phyloP scores from a whole-genome alignment of 2,888 invertebrate genomes.

The Eupithecia exiguata region DNA sequence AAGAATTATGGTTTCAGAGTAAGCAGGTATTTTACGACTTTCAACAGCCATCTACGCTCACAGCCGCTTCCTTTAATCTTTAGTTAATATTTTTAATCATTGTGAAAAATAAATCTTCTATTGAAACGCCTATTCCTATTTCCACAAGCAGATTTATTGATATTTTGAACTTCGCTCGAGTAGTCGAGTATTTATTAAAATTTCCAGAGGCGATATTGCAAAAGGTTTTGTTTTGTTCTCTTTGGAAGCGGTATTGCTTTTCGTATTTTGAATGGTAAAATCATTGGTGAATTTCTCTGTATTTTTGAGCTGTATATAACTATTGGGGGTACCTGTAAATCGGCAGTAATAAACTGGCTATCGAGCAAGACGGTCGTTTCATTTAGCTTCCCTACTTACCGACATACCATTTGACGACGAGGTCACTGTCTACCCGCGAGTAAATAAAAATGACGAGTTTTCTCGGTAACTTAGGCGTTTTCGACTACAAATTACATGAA shows the following conservation, averaged over 20 bases:
- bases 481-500: too few species aligned
- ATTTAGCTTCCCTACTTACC: too few species aligned
- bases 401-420: too few species aligned
- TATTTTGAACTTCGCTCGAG: constrained; percentile 13
- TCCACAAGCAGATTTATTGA: constrained; percentile 8
- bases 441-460: too few species aligned
- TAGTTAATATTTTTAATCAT: background rate
- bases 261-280: background rate
- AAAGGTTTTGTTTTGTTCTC: constrained; percentile 14
- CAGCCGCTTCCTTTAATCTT: background rate
- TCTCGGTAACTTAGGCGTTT: too few species aligned
- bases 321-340: too few species aligned
- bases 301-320: too few species aligned
- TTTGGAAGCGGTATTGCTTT: constrained; percentile 1
- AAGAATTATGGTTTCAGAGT: too few species aligned
- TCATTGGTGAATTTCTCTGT: background rate
- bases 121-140: background rate
- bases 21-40: background rate
- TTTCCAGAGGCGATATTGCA: constrained; percentile 12
- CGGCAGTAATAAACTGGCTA: too few species aligned
- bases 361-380: too few species aligned
- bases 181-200: constrained; percentile 16
- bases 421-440: too few species aligned
- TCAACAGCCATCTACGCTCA: background rate
- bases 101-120: background rate